Evolutionary conservation across 1,140 invertebrate species (phyloP).

Genomic region (Hyposmocoma kahamanoa): DNA sequence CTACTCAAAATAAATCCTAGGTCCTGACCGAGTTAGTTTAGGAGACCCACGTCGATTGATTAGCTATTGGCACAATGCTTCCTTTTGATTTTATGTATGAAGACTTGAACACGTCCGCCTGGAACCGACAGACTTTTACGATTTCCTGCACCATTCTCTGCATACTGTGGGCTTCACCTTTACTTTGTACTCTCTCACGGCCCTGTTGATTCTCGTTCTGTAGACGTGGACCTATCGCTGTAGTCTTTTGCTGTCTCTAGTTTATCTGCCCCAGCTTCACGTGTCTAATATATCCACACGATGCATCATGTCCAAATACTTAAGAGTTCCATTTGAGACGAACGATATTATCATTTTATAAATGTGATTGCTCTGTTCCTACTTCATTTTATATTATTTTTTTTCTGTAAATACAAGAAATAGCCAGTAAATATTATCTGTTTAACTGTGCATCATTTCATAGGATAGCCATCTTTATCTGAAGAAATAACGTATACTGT

Average conservation of each 20-base stretch:
- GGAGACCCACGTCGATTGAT: too few species aligned
- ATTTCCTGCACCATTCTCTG: too few species aligned
- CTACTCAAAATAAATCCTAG: not conserved
- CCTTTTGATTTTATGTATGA: too few species aligned
- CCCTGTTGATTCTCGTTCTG: too few species aligned
- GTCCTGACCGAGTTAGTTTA: too few species aligned
- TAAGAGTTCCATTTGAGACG: not conserved
- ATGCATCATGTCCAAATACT: not conserved
- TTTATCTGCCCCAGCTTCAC: slow-evolving; percentile 10
- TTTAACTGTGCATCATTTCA: slow-evolving; percentile 79
- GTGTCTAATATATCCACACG: not conserved
- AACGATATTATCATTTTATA: slow-evolving; percentile 6
- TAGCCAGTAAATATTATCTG: slow-evolving; percentile 77
- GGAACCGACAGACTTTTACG: too few species aligned
- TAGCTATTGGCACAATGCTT: too few species aligned
- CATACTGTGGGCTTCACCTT: too few species aligned
- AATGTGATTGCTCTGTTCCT: slow-evolving; percentile 27
- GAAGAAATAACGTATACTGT: slow-evolving; percentile 76
- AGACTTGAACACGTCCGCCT: too few species aligned
- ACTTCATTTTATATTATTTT: slow-evolving; percentile 41
- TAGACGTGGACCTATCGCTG: not conserved
- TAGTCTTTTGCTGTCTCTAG: too few species aligned
- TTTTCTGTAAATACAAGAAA: slow-evolving; percentile 70
- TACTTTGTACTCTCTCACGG: too few species aligned
- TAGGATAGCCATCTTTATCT: slow-evolving; percentile 78